Percentiles rank a stretch among this genome's conserved stretches.
phyloP scores from a whole-genome alignment of 2,113 vertebrate genomes.

The Lampris incognitus region DNA sequence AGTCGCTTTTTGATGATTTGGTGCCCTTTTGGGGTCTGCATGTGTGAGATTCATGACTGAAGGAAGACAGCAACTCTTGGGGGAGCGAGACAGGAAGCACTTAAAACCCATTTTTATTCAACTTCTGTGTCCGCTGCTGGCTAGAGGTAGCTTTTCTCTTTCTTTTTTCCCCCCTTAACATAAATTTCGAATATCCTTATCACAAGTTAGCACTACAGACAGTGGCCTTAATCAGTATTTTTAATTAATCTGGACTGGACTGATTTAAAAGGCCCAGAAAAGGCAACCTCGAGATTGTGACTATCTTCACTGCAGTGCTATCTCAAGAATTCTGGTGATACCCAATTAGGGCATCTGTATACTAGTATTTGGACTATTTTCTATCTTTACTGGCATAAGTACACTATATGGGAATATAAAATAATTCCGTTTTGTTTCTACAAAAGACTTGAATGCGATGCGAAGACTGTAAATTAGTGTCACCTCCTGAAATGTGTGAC shows the following conservation, averaged over 20 bases:
- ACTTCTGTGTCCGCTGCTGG: constrained; percentile 22
- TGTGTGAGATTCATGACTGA: constrained; percentile 34
- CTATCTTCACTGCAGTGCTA: constrained; percentile 40
- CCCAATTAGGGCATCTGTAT: constrained; percentile 30
- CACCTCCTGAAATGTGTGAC: constrained; percentile 37
- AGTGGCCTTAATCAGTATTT: constrained; percentile 47
- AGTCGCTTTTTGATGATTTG: background rate
- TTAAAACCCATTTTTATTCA: constrained; percentile 52
- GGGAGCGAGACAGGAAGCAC: constrained; percentile 56
- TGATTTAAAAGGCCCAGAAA: constrained; percentile 8
- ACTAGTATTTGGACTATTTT: constrained; percentile 30
- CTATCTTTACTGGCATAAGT: constrained; percentile 34
- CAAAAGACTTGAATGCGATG: constrained; percentile 24
- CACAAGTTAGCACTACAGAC: constrained; percentile 33
- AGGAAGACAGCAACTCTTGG: constrained; percentile 35
- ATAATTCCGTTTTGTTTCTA: constrained; percentile 36
- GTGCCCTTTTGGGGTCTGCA: constrained; percentile 45
- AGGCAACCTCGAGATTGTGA: constrained; percentile 56
- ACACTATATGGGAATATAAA: constrained; percentile 58
- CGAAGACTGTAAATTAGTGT: background rate
- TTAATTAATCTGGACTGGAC: constrained; percentile 10
- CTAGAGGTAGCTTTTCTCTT: background rate
- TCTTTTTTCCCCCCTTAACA: background rate
- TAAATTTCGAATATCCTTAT: constrained; percentile 13
- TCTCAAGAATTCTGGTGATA: constrained; percentile 39